phyloP scores from a whole-genome alignment of 1,140 invertebrate genomes.

The Drosophila pectinifera region DNA sequence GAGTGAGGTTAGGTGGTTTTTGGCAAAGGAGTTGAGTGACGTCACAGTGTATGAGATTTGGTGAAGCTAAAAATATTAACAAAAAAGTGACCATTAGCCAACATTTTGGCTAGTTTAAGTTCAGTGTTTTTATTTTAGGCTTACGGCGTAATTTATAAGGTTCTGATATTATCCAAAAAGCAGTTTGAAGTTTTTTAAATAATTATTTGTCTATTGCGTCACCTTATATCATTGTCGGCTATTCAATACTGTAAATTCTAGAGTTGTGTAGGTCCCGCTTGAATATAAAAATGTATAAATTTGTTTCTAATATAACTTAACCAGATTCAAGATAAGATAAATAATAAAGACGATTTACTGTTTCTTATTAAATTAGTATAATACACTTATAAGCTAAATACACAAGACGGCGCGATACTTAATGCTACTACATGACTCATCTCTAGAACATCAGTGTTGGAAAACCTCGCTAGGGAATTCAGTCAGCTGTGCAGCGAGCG shows the following conservation, averaged over 20 bases:
- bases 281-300: neutral
- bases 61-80: no score
- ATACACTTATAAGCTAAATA: neutral
- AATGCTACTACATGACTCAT: neutral
- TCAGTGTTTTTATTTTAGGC: neutral
- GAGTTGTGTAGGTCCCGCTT: neutral
- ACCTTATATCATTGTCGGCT: conserved; percentile 8
- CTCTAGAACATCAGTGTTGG: conserved; percentile 19
- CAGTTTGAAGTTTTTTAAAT: neutral
- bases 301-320: no score
- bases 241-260: neutral
- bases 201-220: neutral
- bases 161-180: neutral
- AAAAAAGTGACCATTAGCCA: neutral
- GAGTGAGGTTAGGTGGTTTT: conserved; percentile 3
- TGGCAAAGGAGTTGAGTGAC: neutral
- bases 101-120: no score
- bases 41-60: neutral
- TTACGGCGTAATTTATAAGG: no score
- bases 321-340: no score
- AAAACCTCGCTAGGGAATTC: neutral
- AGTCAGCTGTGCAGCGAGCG: conserved; percentile 34
- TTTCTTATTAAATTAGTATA: neutral
- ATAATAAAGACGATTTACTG: neutral
- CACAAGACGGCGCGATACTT: neutral